Base-by-base conservation (phyloP, 2,797 vertebrate species). In the Hipposideros larvatus region DNA sequence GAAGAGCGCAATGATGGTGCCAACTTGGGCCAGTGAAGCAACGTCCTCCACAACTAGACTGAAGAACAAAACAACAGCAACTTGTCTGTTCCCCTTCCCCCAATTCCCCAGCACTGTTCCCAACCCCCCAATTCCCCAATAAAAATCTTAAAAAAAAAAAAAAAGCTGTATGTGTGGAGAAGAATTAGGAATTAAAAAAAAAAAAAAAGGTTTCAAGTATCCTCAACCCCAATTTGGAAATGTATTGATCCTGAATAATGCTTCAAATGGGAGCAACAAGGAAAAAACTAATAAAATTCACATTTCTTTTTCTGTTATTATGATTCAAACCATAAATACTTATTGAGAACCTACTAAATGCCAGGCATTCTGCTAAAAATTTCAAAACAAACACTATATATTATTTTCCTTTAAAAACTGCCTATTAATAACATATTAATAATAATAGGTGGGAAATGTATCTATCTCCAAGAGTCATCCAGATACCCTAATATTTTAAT, bases 311-410 rank as follows among this genome's bases (percentile, higher is more conserved):
- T 65, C 48, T 71, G 41, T 65, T 90, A 55, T 77, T 63, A 24
- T 24, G 37, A 85, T n/a, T 43, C 70, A 85, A 74, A 90, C 37
- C 74, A 77, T 63, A 91, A 90, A 77, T 61, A 96, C 26, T 92
- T 92, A 97, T 11, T 77, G 85, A 95, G 65, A 93, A 85, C 78
- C 61, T 84, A 90, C 86, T 88, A 90, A 79, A 95, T 77, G 80
- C 90, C 83, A 96, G 96, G 89, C 78, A 75, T 57, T 75, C 46
- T 83, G 66, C 74, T 68, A 88, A 78, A 57, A 73, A 24, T 75
- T 94, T 63, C 87, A 57, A 89, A 26, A 87, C 21, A 68, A 70
- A 93, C 61, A 55, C 18, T 48, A 24, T 48, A 4, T 43, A 16
- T 53, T 68, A 68, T 70, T 90, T 91, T 82, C 48, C 53, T 95